A percentile compares a stretch with the other conserved stretches of the same genome.
phyloP scores from a whole-genome alignment of 2,888 invertebrate species.

The Plebejus argus region DNA sequence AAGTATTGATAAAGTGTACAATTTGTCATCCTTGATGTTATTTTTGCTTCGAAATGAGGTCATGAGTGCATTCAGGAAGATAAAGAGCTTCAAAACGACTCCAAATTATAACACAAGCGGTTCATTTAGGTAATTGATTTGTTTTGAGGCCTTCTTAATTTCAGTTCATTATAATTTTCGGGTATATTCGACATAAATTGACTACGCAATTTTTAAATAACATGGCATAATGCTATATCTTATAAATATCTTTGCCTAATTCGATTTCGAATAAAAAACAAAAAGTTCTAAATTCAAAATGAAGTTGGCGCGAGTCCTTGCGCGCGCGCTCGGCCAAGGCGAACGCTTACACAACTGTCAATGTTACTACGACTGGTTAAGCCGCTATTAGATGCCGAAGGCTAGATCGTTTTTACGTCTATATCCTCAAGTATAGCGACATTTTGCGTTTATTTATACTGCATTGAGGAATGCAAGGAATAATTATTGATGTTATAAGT shows the following conservation, averaged over 20 bases:
- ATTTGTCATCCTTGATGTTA: slow-evolving; percentile 39
- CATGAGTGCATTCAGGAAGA: slow-evolving; percentile 53
- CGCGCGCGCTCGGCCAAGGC: slow-evolving; percentile 68
- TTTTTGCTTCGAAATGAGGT: slow-evolving; percentile 52
- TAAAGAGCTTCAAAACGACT: slow-evolving; percentile 32
- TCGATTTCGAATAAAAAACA: slow-evolving; percentile 17
- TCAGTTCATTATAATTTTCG: not conserved
- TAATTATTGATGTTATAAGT: slow-evolving; percentile 12
- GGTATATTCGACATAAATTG: not conserved
- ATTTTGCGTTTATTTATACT: slow-evolving; percentile 29
- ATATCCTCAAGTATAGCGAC: slow-evolving; percentile 34
- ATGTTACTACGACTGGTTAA: slow-evolving; percentile 62
- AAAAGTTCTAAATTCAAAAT: slow-evolving; percentile 42
- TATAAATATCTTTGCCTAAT: not conserved
- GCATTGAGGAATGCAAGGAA: not conserved
- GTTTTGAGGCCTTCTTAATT: not conserved
- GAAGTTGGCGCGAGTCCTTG: slow-evolving; percentile 66
- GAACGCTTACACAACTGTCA: slow-evolving; percentile 65
- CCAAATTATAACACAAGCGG: slow-evolving; percentile 16
- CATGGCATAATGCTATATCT: not conserved
- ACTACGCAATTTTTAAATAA: not conserved
- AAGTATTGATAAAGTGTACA: slow-evolving; percentile 37
- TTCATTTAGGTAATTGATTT: not conserved
- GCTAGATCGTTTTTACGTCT: slow-evolving; percentile 38
- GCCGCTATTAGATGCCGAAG: slow-evolving; percentile 56